Percentiles rank a stretch among this genome's conserved stretches.
Conservation (phyloP, 2,888 invertebrate genomes). For the Zaprionus bogoriensis region DNA sequence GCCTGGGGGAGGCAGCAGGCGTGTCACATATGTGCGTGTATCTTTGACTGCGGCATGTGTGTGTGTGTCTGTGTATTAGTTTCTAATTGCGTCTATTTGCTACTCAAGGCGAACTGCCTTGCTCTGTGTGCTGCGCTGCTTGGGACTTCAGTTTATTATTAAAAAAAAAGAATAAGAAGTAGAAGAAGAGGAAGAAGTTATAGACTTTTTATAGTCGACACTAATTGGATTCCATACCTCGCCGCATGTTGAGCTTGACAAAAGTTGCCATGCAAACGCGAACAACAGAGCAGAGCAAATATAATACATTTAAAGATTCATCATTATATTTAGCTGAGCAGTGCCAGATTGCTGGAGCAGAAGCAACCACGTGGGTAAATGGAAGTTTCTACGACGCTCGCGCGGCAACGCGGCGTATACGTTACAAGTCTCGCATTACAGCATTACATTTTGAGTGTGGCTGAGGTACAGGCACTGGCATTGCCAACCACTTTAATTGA, state of each 20-base stretch:
- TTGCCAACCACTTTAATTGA: not conserved
- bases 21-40: slow-evolving; percentile 27
- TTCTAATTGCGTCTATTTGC: not conserved
- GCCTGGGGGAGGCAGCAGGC: no score
- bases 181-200: no score
- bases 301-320: slow-evolving; percentile 22
- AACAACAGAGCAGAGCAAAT: not conserved
- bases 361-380: not conserved
- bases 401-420: slow-evolving; percentile 54
- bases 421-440: slow-evolving; percentile 62
- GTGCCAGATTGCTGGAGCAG: not conserved
- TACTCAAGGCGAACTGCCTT: not conserved
- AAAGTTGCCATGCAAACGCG: slow-evolving; percentile 70
- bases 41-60: slow-evolving; percentile 9
- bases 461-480: slow-evolving; percentile 8
- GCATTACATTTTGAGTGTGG: slow-evolving; percentile 57
- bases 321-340: slow-evolving; percentile 34
- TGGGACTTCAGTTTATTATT: no score
- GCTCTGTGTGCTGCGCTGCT: not conserved
- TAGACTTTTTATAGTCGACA: no score
- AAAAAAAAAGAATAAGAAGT: no score
- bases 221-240: slow-evolving; percentile 63
- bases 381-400: not conserved
- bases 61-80: slow-evolving; percentile 1
- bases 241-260: slow-evolving; percentile 40